Evolutionary conservation across 2,888 invertebrate species (phyloP).

Genomic region (Drosophila birchii): DNA sequence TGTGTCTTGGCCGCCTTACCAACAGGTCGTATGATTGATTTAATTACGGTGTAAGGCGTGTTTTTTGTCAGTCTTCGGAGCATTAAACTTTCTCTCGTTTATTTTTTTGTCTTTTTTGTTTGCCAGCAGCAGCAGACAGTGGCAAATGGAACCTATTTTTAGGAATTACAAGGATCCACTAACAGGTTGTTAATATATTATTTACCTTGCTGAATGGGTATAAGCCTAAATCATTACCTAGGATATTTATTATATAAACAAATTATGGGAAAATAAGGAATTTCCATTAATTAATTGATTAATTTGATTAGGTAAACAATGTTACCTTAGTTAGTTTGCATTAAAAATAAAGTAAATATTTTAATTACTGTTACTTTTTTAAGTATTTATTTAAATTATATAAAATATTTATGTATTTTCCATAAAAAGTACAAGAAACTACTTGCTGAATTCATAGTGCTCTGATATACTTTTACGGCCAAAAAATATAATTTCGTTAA

Average conservation of each 20-base stretch:
- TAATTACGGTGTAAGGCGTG: constrained; percentile 67
- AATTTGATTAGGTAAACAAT: not conserved
- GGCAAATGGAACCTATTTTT: constrained; percentile 9
- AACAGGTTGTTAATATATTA: constrained; percentile 10
- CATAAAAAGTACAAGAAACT: too few relatives aligned
- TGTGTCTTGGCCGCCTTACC: constrained; percentile 42
- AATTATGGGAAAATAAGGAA: not conserved
- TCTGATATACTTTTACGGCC: not conserved
- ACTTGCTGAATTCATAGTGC: not conserved
- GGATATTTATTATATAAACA: not conserved
- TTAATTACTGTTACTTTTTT: not conserved
- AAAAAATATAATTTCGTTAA: not conserved
- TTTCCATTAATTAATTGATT: not conserved
- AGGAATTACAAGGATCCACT: constrained; percentile 7
- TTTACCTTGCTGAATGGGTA: constrained; percentile 2
- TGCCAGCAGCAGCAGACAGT: not conserved
- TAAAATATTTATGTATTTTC: not conserved
- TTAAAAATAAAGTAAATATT: not conserved
- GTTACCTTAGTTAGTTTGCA: not conserved
- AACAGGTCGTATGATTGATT: constrained; percentile 74
- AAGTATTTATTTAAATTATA: not conserved
- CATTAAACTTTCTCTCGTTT: constrained; percentile 24
- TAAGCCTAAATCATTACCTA: too few relatives aligned
- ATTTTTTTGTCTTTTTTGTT: not conserved
- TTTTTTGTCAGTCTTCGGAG: constrained; percentile 46